Evolutionary conservation across 92 coral and sea anemone species (phyloP), one percentile per base, ranked within the genome.

Genomic region (Porites evermanni): DNA sequence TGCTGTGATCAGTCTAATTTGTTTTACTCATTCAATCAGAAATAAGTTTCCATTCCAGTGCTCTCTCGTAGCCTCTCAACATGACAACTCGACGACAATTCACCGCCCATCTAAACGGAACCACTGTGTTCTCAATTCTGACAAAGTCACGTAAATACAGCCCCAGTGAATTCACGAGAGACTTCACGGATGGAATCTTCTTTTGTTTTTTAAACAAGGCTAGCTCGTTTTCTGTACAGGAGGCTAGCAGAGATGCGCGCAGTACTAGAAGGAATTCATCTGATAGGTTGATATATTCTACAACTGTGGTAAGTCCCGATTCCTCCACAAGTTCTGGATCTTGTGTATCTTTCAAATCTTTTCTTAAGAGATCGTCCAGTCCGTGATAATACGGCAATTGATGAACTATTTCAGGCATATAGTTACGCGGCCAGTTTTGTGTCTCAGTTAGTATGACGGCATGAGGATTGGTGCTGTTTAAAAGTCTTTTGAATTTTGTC

Each of bases 361-460:
- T 77, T 29, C 73, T 64, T 16, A 61, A 20, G 19, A 70, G 86
- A 67, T 56, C 68, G 19, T 61, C 86, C 9, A 82, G 6, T 3
- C 86, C 71, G 17, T 17, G 18, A 19, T 18, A 8, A 13, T 70
- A 52, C 23, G 80, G 75, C 79, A 83, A 53, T n/a, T 44, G 12
- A 58, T 53, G 24, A 17, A 44, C 13, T 23, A 90, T 61, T 32
- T 12, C 59, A 3, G 67, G 90, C 78, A 58, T 51, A 17, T 59
- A 29, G 51, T 79, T 20, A 17, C 84, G 84, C 24, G 72, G 7
- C 96, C 96, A 93, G 88, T 84, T 87, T 12, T 70, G 72, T 0
- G 90, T 56, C 80, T 93, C 96, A 18, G 96, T 90, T 47, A 90
- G 50, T 59, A 93, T 85, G 80, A 89, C 88, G 1, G 96, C 94